Evolutionary conservation across 2,113 vertebrate genomes (phyloP), one percentile per base, ranked within the genome.

Genomic region (Serilophus lunatus): DNA sequence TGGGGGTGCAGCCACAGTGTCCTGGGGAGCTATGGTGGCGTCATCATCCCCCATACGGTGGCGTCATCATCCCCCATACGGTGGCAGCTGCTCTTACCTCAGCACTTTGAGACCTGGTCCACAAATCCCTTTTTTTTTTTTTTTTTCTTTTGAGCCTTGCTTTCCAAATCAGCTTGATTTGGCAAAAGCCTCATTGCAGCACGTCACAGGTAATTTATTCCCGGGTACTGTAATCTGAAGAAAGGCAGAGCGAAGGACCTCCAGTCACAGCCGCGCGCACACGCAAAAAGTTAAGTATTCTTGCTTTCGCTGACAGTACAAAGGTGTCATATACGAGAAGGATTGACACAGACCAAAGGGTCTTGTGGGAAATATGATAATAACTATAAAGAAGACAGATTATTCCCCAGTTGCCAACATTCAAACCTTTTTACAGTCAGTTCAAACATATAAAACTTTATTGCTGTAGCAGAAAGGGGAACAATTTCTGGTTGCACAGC

Each of bases 391-490:
- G 98, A 98, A 97, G 96, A 98, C 98, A 98, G 98, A 99, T 99
- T 99, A 99, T 98, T 98, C 99, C 99, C 99, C 98, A 98, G 98
- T 98, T 98, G 98, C 98, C 98, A 98, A 98, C 99, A 99, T 99
- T 98, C 98, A 98, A 98, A 98, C 97, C 98, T 98, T 99, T 99
- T 99, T 99, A 99, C 98, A 98, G 99, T 98, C 98, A 98, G 99
- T 99, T 99, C 98, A 98, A 98, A 98, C 98, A 98, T 99, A 99
- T 99, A 99, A 99, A 99, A 99, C 98, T 99, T 99, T 99, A 99
- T 99, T 99, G 98, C 98, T 98, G 98, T 98, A 98, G 98, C 98
- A 98, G 98, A 99, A 98, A 98, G 97, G 98, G 98, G 98, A 98
- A 99, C 98, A 97, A 98, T 98, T 98, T 98, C 98, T 98, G 97